These are phyloP conservation scores for Pangasius larnaudii DNA, from an alignment of 2,797 vertebrate genomes.

Conservation along the genomic window DNA sequence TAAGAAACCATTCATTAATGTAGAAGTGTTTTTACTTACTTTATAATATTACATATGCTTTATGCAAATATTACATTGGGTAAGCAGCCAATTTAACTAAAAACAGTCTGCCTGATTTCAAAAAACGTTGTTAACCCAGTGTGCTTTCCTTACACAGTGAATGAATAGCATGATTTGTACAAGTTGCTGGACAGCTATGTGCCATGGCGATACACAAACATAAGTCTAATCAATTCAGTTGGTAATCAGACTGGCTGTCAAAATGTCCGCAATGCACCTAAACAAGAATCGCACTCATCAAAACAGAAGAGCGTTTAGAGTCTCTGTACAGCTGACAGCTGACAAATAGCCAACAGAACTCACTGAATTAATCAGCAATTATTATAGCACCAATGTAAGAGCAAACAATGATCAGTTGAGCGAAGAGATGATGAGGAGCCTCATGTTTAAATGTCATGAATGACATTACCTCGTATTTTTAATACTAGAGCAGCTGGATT, in stretches of 20 bases:
- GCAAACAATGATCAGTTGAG: neutral
- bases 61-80: neutral
- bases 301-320: neutral
- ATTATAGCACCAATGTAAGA: neutral
- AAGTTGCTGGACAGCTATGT: neutral
- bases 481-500: constrained; percentile 3
- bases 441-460: neutral
- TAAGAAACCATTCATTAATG: no score
- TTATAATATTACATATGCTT: neutral
- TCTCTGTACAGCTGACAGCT: neutral
- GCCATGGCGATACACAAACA: neutral
- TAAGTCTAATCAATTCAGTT: neutral
- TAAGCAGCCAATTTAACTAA: neutral
- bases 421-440: neutral
- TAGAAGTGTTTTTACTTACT: neutral
- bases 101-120: neutral
- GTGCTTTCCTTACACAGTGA: neutral
- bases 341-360: neutral
- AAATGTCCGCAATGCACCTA: neutral
- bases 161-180: neutral
- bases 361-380: constrained; percentile 3
- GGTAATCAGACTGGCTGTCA: neutral
- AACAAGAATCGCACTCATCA: neutral
- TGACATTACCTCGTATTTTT: neutral
- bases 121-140: neutral